Conservation (phyloP, 2,797 vertebrate species). For the Acipenser transmontanus region DNA sequence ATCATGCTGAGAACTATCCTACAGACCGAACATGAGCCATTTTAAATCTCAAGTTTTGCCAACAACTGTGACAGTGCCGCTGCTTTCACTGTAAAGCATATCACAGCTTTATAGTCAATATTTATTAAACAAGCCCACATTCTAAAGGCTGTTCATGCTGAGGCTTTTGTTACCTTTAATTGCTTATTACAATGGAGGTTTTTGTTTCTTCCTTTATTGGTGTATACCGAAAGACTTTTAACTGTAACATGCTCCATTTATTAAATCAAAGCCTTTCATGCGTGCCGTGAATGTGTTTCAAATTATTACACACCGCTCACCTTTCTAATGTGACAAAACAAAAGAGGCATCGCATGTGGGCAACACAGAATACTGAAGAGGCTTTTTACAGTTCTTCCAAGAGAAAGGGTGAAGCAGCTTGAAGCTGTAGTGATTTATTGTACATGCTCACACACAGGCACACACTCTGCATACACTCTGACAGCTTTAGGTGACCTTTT, state of each 20-base stretch:
- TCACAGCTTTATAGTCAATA: slow-evolving; percentile 23
- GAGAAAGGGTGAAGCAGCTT: neutral
- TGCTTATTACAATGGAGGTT: slow-evolving; percentile 3
- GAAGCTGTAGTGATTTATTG: slow-evolving; percentile 14
- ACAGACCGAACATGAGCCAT: slow-evolving; percentile 21
- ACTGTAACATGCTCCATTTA: neutral
- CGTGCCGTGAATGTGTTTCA: neutral
- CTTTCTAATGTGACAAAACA: neutral
- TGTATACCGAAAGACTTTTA: neutral
- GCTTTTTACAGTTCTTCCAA: neutral
- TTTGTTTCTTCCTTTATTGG: slow-evolving; percentile 2
- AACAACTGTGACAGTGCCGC: slow-evolving; percentile 23
- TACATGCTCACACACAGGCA: neutral
- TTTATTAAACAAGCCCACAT: slow-evolving; percentile 8
- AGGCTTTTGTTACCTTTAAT: slow-evolving; percentile 9
- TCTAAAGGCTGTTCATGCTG: slow-evolving; percentile 5
- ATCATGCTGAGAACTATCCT: too few relatives aligned
- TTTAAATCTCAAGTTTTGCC: slow-evolving; percentile 20
- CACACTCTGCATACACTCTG: slow-evolving; percentile 7
- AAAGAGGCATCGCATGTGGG: slow-evolving; percentile 5
- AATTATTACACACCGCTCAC: neutral
- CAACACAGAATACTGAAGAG: neutral
- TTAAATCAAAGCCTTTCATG: neutral
- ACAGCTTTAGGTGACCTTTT: slow-evolving; percentile 1
- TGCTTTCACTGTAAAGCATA: slow-evolving; percentile 25